phyloP scores from a whole-genome alignment of 2,797 vertebrate genomes.

The Ptychobarbus kaznakovi region DNA sequence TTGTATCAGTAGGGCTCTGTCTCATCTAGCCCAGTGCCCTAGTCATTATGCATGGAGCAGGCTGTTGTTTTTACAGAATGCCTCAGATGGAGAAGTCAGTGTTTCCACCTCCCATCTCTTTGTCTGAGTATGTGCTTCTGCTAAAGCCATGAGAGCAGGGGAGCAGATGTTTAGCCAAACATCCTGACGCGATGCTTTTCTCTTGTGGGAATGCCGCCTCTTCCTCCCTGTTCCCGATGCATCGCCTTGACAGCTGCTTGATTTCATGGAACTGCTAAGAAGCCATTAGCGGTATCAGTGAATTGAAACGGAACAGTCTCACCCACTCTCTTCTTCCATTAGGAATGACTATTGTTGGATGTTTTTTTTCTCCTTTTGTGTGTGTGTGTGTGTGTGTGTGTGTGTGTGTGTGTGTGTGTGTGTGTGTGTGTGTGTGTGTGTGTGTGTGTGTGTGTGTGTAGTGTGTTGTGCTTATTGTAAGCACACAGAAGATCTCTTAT shows the following conservation, averaged over 20 bases:
- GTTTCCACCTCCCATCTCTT: constrained; percentile 84
- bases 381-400: constrained; percentile 56
- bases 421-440: constrained; percentile 55
- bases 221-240: constrained; percentile 91
- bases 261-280: constrained; percentile 98
- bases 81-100: constrained; percentile 79
- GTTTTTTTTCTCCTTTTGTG: constrained; percentile 64
- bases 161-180: constrained; percentile 99
- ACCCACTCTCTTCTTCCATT: constrained; percentile 78
- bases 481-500: constrained; percentile 77
- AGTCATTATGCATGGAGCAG: constrained; percentile 41
- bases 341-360: constrained; percentile 88
- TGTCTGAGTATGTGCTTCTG: constrained; percentile 91
- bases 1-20: constrained; percentile 27
- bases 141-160: constrained; percentile 86
- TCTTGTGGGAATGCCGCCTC: constrained; percentile 91
- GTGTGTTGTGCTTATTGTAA: constrained; percentile 71
- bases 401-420: neutral
- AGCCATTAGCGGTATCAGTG: constrained; percentile 98
- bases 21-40: constrained; percentile 36
- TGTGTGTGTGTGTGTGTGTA: too few relatives aligned
- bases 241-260: constrained; percentile 98
- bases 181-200: constrained; percentile 87
- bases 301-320: constrained; percentile 95
- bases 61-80: constrained; percentile 69